Conservation (phyloP, 2,797 vertebrate species). For the Gobionotothen gibberifrons region DNA sequence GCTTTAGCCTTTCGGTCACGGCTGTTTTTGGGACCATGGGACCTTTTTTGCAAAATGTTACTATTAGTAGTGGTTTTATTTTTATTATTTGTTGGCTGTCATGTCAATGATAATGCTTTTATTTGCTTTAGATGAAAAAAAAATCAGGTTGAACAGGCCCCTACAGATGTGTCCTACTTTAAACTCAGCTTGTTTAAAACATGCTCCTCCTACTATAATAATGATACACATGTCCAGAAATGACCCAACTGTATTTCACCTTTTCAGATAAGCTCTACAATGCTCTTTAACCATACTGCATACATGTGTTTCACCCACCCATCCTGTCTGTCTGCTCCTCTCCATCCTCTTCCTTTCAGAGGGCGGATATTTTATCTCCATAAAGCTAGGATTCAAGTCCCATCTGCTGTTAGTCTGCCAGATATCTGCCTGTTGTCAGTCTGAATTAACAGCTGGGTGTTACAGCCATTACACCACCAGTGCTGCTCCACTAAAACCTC, state of each 20-base stretch:
- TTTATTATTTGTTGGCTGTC: neutral
- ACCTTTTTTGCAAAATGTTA: neutral
- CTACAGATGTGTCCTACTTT: slow-evolving; percentile 5
- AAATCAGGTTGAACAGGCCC: neutral
- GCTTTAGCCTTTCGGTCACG: slow-evolving; percentile 7
- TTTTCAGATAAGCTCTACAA: slow-evolving; percentile 16
- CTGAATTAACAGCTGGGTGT: slow-evolving; percentile 76
- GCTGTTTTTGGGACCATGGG: neutral
- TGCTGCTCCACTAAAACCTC: slow-evolving; percentile 60
- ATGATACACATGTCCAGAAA: slow-evolving; percentile 20
- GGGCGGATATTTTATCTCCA: slow-evolving; percentile 60
- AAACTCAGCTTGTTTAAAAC: slow-evolving; percentile 1
- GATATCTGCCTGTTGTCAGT: slow-evolving; percentile 69
- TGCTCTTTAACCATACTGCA: slow-evolving; percentile 12
- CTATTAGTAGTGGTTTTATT: neutral
- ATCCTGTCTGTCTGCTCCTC: slow-evolving; percentile 20
- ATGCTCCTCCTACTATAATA: slow-evolving; percentile 3
- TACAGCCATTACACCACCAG: slow-evolving; percentile 58
- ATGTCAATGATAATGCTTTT: neutral
- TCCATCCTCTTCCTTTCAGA: slow-evolving; percentile 38
- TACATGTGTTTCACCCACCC: slow-evolving; percentile 5
- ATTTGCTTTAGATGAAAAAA: slow-evolving; percentile 11
- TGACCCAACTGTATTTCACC: slow-evolving; percentile 8
- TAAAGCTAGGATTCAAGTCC: slow-evolving; percentile 57
- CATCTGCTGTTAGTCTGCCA: slow-evolving; percentile 68